These are phyloP conservation scores for Pitta sordida DNA, from an alignment of 2,113 vertebrate species.

Conservation along the genomic window DNA sequence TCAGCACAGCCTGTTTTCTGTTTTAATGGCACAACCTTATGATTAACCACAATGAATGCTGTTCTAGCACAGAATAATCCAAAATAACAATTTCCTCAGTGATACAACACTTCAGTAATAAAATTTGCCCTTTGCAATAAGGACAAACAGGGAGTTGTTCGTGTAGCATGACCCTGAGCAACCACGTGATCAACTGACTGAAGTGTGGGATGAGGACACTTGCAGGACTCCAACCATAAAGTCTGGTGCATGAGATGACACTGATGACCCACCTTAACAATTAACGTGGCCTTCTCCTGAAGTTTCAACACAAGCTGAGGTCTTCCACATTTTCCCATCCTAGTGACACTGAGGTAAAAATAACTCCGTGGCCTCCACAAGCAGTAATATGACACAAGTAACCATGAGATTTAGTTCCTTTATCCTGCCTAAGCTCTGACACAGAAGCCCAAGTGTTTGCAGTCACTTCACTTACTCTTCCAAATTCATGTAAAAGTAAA, in stretches of 20 bases:
- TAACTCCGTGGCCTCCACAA: not conserved
- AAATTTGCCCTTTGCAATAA: not conserved
- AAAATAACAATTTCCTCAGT: not conserved
- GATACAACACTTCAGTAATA: not conserved
- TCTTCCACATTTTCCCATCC: not conserved
- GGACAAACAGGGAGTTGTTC: not conserved
- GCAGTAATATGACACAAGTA: not conserved
- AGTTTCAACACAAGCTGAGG: not conserved
- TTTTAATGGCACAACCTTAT: not conserved
- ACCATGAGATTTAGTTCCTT: not conserved
- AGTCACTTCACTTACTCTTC: not conserved
- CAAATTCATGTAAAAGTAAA: not conserved
- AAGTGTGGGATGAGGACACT: not conserved
- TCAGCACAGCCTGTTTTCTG: not conserved
- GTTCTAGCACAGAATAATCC: not conserved
- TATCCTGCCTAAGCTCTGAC: not conserved
- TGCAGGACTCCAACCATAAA: not conserved
- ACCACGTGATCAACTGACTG: rapidly evolving
- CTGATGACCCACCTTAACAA: not conserved
- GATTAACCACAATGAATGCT: not conserved
- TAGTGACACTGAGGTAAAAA: constrained; percentile 6
- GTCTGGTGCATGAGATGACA: not conserved
- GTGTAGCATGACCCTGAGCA: not conserved
- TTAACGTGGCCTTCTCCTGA: not conserved
- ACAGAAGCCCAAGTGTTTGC: not conserved